Base-by-base conservation (phyloP, 2,888 invertebrate species). In the Augochlorella aurata region DNA sequence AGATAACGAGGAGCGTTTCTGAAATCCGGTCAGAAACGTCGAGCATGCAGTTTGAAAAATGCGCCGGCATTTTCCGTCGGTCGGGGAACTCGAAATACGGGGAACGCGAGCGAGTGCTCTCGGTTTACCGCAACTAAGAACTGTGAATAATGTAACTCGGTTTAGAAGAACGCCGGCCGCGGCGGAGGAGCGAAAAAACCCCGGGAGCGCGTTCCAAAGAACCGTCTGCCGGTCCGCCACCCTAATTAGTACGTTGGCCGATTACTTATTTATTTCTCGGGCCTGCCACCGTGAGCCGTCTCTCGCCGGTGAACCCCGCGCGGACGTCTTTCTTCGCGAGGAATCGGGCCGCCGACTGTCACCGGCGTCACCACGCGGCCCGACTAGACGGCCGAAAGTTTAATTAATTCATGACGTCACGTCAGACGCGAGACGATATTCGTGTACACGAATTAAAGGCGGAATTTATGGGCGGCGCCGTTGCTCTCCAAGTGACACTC, bases 1-100 rank as follows among this genome's bases (percentile, higher is more conserved):
- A 21, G 44, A 49, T 58, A 72, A 47, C 66, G 72, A 65, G 38
- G 50, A 38, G n/a, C 66, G 49, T 77, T 72, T 72, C 54, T 49
- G 77, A 67, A 77, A 72, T 77, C 66, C 66, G 14, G 66, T 16
- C 21, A 16, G 66, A 72, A 66, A 71, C 66, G 77, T 71, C 44
- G 69, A 69, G 58, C 16, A 1, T 24, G 76, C 50, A 52, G 18
- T 76, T 70, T 52, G 63, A 70, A 76, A 76, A 70, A 76, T 76
- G 44, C 18, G 18, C 50, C 69, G 65, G 5, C 44, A 29, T 68
- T 68, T 61, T 61, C 74, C 10, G 52, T 18, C 38, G 29, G 58
- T 4, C 18, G 67, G 58, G 63, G 50, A 69, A 63, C 76, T 63
- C 24, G 50, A 69, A 69, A 63, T 44, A 45, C 61, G 61, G 63